These are phyloP conservation scores for Hypotaenidia philippensis DNA, from an alignment of 2,797 vertebrate genomes.

Conservation along the genomic window DNA sequence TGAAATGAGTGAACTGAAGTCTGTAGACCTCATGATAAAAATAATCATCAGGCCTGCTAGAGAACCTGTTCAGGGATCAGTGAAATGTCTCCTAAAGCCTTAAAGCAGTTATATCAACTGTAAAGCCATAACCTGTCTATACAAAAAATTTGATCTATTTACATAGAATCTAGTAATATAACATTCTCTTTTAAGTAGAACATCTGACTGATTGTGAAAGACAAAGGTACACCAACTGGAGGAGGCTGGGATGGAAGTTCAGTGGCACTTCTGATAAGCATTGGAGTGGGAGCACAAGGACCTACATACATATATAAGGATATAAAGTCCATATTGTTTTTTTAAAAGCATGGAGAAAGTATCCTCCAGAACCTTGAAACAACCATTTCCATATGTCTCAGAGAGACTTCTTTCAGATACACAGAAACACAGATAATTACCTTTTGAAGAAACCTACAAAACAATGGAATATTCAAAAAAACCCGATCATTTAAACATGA, in stretches of 20 bases:
- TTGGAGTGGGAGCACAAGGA: background rate
- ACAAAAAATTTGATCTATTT: background rate
- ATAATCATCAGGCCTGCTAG: background rate
- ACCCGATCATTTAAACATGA: background rate
- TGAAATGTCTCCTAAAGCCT: background rate
- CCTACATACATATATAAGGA: background rate
- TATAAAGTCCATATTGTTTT: background rate
- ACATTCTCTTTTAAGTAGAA: background rate
- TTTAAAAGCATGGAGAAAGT: background rate
- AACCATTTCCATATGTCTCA: background rate
- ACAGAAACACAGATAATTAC: background rate
- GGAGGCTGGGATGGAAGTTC: background rate
- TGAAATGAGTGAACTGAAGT: background rate
- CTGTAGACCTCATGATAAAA: background rate
- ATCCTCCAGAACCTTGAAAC: background rate
- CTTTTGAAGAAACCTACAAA: background rate
- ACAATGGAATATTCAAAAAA: background rate
- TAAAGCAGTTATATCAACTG: background rate
- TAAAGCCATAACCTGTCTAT: background rate
- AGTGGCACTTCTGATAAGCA: background rate
- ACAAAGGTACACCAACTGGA: background rate
- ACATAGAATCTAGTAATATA: background rate
- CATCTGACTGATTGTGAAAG: background rate
- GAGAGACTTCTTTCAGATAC: background rate
- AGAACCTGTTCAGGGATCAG: background rate